A percentile compares a stretch with the other conserved stretches of the same genome.
phyloP scores from a whole-genome alignment of 2,113 vertebrate species.

The Phoxinus phoxinus region DNA sequence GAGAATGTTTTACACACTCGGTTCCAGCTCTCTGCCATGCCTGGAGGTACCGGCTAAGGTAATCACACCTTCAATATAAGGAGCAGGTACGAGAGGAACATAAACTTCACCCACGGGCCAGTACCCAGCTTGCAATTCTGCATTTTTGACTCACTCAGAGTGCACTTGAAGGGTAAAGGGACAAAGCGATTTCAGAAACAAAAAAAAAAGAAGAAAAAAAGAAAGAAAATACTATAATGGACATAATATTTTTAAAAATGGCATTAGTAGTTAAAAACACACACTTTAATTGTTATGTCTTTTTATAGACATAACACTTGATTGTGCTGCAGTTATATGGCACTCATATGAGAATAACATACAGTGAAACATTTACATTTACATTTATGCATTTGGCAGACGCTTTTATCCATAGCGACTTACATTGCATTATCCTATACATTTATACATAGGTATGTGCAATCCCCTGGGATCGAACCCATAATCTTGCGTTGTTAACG shows the following conservation, averaged over 20 bases:
- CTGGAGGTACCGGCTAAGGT: constrained; percentile 64
- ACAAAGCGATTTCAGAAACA: background rate
- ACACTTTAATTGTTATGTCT: too few species aligned
- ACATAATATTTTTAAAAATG: background rate
- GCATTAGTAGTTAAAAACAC: background rate
- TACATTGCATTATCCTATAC: too few species aligned
- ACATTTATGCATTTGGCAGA: too few species aligned
- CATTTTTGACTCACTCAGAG: background rate
- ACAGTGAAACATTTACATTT: background rate
- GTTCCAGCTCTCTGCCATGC: constrained; percentile 57
- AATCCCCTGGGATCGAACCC: too few species aligned
- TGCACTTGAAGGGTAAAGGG: constrained; percentile 42
- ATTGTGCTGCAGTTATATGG: constrained; percentile 24
- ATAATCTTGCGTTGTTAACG: too few species aligned
- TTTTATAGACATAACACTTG: constrained; percentile 20
- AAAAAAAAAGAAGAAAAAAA: background rate
- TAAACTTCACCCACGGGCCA: constrained; percentile 21
- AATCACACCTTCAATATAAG: constrained; percentile 45
- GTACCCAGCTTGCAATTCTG: background rate
- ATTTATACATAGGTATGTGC: too few species aligned
- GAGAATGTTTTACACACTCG: constrained; percentile 45
- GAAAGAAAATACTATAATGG: background rate
- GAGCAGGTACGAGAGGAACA: background rate
- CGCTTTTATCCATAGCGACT: too few species aligned
- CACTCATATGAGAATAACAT: background rate